Evolutionary conservation across 2,888 invertebrate genomes (phyloP).

Genomic region (Himalopsyche kuldschensis): DNA sequence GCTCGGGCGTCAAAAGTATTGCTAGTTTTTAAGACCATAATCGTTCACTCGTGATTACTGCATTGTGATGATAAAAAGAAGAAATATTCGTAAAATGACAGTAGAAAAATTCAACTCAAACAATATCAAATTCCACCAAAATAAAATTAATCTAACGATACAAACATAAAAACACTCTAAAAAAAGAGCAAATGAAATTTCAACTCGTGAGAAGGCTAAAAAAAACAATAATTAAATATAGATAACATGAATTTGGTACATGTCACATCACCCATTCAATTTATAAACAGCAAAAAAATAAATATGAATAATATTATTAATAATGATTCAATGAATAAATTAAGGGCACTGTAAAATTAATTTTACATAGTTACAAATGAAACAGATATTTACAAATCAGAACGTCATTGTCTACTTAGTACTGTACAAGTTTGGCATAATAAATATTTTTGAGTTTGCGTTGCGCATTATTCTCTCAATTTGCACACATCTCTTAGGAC

Average conservation of each 20-base stretch:
- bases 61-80: neutral
- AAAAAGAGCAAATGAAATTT: constrained; percentile 4
- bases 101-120: neutral
- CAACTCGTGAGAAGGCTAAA: constrained; percentile 4
- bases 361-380: constrained; percentile 13
- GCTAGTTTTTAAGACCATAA: neutral
- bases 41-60: neutral
- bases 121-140: neutral
- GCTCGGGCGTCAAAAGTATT: neutral
- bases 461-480: constrained; percentile 1
- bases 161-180: constrained; percentile 16
- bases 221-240: constrained; percentile 3
- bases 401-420: constrained; percentile 16
- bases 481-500: constrained; percentile 1
- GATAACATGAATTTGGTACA: constrained; percentile 10
- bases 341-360: constrained; percentile 15
- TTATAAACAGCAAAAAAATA: constrained; percentile 10
- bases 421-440: constrained; percentile 37
- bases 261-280: constrained; percentile 5
- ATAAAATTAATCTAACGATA: constrained; percentile 13
- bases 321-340: constrained; percentile 16
- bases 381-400: constrained; percentile 25
- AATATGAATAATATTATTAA: constrained; percentile 10
- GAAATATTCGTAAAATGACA: neutral
- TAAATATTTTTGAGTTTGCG: constrained; percentile 4